Evolutionary conservation across 2,113 vertebrate species (phyloP).

Genomic region (Dipodomys merriami): DNA sequence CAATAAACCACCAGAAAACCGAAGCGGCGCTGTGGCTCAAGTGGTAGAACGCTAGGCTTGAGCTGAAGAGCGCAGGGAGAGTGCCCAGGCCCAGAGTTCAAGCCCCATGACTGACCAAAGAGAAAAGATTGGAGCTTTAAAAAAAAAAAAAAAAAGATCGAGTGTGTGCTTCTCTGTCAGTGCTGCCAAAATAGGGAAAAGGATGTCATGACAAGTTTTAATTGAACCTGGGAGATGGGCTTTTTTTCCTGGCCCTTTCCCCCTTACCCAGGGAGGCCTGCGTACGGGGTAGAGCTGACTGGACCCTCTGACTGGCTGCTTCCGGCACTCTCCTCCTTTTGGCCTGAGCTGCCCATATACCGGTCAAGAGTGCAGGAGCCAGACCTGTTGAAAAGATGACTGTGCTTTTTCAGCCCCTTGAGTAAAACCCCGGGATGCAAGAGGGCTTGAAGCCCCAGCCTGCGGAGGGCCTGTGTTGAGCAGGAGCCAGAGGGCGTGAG

Average conservation of each 20-base stretch:
- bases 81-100: too few species aligned
- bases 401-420: background rate
- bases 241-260: background rate
- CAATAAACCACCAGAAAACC: too few species aligned
- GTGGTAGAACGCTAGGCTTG: too few species aligned
- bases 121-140: conserved; percentile 9
- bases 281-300: too few species aligned
- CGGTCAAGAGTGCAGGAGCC: background rate
- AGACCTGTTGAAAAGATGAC: background rate
- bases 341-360: background rate
- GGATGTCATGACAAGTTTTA: conserved; percentile 46
- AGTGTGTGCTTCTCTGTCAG: conserved; percentile 62
- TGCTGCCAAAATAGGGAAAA: background rate
- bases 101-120: too few species aligned
- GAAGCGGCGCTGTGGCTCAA: too few species aligned
- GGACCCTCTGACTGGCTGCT: too few species aligned
- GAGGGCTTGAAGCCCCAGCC: background rate
- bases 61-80: too few species aligned
- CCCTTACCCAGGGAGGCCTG: too few species aligned
- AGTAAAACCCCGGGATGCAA: background rate
- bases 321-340: background rate
- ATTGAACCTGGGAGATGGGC: conserved; percentile 2
- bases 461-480: background rate
- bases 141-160: conserved; percentile 32
- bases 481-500: background rate